Evolutionary conservation across 1,140 invertebrate species (phyloP).

Genomic region (Hylaeus anthracinus): DNA sequence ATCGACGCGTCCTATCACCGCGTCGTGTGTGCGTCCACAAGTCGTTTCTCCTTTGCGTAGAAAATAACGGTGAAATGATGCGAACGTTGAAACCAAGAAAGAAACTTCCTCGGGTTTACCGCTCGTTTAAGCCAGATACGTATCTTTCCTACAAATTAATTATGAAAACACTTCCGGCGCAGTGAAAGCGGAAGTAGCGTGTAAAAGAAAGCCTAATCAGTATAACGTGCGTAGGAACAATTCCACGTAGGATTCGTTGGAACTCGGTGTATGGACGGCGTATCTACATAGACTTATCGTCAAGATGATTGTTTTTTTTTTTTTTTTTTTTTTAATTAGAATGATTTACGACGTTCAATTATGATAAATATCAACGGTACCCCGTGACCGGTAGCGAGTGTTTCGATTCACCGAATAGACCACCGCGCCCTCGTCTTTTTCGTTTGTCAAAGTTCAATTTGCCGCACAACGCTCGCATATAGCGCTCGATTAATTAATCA

Average conservation of each 20-base stretch:
- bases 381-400: constrained; percentile 33
- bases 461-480: constrained; percentile 20
- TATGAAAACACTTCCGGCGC: constrained; percentile 54
- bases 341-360: constrained; percentile 42
- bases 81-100: constrained; percentile 33
- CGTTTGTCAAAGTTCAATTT: constrained; percentile 16
- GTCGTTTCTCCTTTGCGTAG: neutral
- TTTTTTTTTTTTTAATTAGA: constrained; percentile 47
- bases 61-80: constrained; percentile 22
- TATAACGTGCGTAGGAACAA: constrained; percentile 20
- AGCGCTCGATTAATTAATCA: constrained; percentile 57
- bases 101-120: constrained; percentile 37
- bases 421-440: neutral
- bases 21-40: neutral
- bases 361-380: constrained; percentile 39
- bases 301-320: neutral
- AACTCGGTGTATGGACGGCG: neutral
- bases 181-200: constrained; percentile 63
- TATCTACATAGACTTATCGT: constrained; percentile 3
- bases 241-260: constrained; percentile 11
- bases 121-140: constrained; percentile 48
- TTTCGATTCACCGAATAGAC: constrained; percentile 36
- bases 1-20: neutral
- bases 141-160: constrained; percentile 58
- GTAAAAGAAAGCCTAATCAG: constrained; percentile 57